phyloP scores from a whole-genome alignment of 2,888 invertebrate species.

The Calameuta filiformis region DNA sequence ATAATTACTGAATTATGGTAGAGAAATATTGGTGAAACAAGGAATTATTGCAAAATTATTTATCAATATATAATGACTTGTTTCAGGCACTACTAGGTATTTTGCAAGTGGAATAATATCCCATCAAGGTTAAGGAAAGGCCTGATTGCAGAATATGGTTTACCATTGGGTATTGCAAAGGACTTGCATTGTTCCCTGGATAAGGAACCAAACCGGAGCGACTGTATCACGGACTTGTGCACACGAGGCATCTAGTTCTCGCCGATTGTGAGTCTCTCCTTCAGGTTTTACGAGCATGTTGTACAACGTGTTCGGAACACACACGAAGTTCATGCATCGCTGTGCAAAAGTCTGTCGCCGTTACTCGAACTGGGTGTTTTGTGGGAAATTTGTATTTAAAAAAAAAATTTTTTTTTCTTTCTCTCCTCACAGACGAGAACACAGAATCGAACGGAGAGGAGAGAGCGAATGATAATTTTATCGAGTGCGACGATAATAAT shows the following conservation, averaged over 20 bases:
- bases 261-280: neutral
- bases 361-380: neutral
- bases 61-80: neutral
- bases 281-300: neutral
- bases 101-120: neutral
- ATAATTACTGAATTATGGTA: neutral
- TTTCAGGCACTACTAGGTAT: neutral
- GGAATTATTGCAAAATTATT: neutral
- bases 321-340: neutral
- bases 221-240: conserved; percentile 37
- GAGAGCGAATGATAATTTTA: neutral
- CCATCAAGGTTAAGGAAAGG: neutral
- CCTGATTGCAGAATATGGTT: neutral
- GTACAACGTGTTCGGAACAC: neutral
- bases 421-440: neutral
- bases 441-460: neutral
- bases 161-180: conserved; percentile 17
- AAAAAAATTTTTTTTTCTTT: neutral
- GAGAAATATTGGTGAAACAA: neutral
- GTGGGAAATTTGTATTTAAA: neutral
- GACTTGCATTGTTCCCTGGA: conserved; percentile 40
- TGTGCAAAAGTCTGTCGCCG: neutral
- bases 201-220: conserved; percentile 29
- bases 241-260: conserved; percentile 38
- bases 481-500: neutral